Conservation (phyloP, 2,113 vertebrate species). For the Rhinogobius similis region DNA sequence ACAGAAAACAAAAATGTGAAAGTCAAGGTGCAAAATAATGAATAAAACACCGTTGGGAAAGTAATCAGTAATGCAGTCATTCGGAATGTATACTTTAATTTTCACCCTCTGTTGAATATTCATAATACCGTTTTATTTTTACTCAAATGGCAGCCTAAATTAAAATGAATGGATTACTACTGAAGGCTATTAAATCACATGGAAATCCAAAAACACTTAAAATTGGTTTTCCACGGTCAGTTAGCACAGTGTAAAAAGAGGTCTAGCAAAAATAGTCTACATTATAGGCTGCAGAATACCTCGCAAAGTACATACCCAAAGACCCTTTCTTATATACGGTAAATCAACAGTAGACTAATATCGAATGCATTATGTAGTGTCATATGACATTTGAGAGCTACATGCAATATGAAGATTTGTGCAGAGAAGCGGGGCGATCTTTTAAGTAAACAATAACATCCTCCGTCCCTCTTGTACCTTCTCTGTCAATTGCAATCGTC, state of each 20-base stretch:
- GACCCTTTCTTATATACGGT: not conserved
- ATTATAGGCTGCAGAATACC: not conserved
- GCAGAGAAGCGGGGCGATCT: not conserved
- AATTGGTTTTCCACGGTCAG: not conserved
- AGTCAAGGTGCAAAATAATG: too few species aligned
- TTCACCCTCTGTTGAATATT: not conserved
- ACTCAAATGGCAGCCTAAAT: not conserved
- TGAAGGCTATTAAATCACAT: not conserved
- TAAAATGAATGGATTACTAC: not conserved
- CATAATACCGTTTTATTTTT: not conserved
- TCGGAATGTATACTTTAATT: too few species aligned
- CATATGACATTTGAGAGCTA: not conserved
- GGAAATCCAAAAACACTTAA: not conserved
- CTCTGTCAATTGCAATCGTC: constrained; percentile 6
- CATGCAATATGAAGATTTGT: constrained; percentile 38
- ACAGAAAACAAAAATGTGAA: too few species aligned
- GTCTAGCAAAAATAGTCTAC: not conserved
- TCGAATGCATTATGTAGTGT: not conserved
- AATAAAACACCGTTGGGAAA: too few species aligned
- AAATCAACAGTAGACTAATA: not conserved
- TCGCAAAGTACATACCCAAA: not conserved
- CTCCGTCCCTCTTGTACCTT: not conserved
- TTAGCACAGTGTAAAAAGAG: not conserved
- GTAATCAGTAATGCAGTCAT: too few species aligned
- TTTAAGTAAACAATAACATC: constrained; percentile 23